Percentiles rank a stretch among this genome's conserved stretches.
These are phyloP conservation scores for Galaxea fascicularis DNA, from an alignment of 92 coral and sea anemone species.

Conservation along the genomic window DNA sequence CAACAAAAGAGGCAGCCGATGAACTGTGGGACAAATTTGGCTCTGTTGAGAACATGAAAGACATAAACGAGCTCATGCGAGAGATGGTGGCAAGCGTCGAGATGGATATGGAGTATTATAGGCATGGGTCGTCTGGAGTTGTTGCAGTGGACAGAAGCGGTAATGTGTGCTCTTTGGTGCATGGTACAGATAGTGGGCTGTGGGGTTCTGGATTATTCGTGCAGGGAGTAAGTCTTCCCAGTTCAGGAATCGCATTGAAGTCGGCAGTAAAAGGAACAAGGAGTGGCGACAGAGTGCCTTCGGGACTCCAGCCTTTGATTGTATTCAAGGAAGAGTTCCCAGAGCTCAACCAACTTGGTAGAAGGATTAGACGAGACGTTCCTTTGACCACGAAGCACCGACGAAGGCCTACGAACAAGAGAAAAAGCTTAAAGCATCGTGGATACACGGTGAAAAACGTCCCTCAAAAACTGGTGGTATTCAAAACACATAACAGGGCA, in stretches of 20 bases:
- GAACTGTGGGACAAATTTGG: conserved; percentile 77
- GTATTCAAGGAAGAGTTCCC: conserved; percentile 57
- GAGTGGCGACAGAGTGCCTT: conserved; percentile 74
- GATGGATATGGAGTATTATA: conserved; percentile 30
- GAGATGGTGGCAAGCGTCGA: conserved; percentile 69
- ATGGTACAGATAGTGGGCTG: conserved; percentile 82
- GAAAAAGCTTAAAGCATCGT: conserved; percentile 1
- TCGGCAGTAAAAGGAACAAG: conserved; percentile 57
- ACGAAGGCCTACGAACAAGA: not conserved
- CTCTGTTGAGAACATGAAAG: conserved; percentile 62
- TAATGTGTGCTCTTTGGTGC: conserved; percentile 90
- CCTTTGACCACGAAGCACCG: not conserved
- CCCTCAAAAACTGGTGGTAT: conserved; percentile 18
- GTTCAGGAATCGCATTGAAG: conserved; percentile 79
- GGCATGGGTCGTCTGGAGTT: conserved; percentile 77
- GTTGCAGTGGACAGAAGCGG: conserved; percentile 90
- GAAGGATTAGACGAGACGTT: conserved; percentile 29
- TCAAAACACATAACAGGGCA: conserved; percentile 36
- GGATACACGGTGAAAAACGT: not conserved
- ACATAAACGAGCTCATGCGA: conserved; percentile 64
- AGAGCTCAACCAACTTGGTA: conserved; percentile 23
- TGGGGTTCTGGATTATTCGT: conserved; percentile 98
- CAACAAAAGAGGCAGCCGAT: conserved; percentile 57
- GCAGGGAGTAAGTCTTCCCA: conserved; percentile 90
- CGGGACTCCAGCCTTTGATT: conserved; percentile 88